Base-by-base conservation (phyloP, 2,797 vertebrate genomes). In the Trachops cirrhosus region DNA sequence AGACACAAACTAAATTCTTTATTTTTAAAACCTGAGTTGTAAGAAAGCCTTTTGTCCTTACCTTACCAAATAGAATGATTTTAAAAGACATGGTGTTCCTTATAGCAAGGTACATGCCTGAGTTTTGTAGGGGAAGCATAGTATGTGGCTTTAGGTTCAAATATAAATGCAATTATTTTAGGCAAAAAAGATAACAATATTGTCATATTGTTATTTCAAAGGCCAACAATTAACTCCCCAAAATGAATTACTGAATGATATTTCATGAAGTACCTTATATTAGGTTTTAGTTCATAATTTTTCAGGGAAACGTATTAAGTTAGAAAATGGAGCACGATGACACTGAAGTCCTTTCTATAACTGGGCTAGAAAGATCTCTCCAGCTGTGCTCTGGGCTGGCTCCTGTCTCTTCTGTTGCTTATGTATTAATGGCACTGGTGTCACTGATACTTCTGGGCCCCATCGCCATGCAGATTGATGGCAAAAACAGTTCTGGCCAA, bases 381-480 rank as follows among this genome's bases (percentile, higher is more conserved):
- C 16, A 80, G 57, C 57, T 52, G 54, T 91, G 52, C 68, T 86
- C 44, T 39, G 37, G 32, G 12, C 50, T 70, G 59, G 34, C 68
- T 95, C 14, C 19, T 15, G 26, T 82, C 48, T 95, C 90, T 88
- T 64, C 46, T 64, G 44, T 85, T 73, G 78, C 83, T 97, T 77
- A 44, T 2, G 9, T 79, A 21, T 91, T 95, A 91, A 93, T 93
- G 95, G 64, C 14, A 32, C 70, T 71, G 39, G 90, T 94, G 92
- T 94, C 95, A 90, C 87, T 94, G 96, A 91, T 82, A 87, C 80
- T 97, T 93, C 93, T 93, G 77, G 89, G 75, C 54, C 77, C 74
- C 52, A 74, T 74, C 24, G 37, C 89, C 89, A 92, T 85, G 96
- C 91, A 97, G 96, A 97, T 96, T 96, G 93, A 97, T 97, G 77